These are phyloP conservation scores for Endomychus coccineus DNA, from an alignment of 2,888 invertebrate genomes.

Conservation along the genomic window DNA sequence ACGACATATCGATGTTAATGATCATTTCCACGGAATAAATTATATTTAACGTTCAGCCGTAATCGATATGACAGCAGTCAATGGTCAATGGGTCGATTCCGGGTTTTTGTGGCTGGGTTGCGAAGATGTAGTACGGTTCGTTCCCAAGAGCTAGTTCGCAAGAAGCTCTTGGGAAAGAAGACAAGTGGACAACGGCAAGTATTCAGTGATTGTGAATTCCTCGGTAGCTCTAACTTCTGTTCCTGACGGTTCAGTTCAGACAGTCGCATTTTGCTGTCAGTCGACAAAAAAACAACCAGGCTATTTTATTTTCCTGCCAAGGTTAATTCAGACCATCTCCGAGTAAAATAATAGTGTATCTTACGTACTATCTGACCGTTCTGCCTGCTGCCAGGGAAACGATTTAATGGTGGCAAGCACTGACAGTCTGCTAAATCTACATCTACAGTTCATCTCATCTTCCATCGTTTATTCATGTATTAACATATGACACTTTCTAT, in stretches of 20 bases:
- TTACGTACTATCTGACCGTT: slow-evolving; percentile 35
- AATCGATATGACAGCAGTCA: no score
- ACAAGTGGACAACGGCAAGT: slow-evolving; percentile 25
- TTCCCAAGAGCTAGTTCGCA: no score
- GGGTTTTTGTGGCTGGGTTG: slow-evolving; percentile 13
- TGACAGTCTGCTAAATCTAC: slow-evolving; percentile 14
- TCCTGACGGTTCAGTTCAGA: slow-evolving; percentile 36
- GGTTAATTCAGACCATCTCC: slow-evolving; percentile 44
- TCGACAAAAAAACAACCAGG: slow-evolving; percentile 30
- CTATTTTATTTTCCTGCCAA: slow-evolving; percentile 45
- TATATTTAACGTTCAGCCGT: no score
- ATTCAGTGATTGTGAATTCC: slow-evolving; percentile 40
- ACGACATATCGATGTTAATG: no score
- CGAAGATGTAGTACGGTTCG: slow-evolving; percentile 10
- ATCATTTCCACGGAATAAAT: no score
- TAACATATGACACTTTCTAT: no score
- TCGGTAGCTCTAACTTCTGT: slow-evolving; percentile 24
- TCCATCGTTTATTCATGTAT: no score
- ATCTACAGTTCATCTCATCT: no score
- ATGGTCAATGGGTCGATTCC: slow-evolving; percentile 14
- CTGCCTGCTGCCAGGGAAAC: slow-evolving; percentile 29
- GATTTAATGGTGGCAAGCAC: slow-evolving; percentile 38
- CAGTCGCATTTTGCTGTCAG: slow-evolving; percentile 45
- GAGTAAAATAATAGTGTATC: slow-evolving; percentile 43
- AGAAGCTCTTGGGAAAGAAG: no score